These are phyloP conservation scores for Stigmatopora nigra DNA, from an alignment of 2,113 vertebrate species.

Conservation along the genomic window DNA sequence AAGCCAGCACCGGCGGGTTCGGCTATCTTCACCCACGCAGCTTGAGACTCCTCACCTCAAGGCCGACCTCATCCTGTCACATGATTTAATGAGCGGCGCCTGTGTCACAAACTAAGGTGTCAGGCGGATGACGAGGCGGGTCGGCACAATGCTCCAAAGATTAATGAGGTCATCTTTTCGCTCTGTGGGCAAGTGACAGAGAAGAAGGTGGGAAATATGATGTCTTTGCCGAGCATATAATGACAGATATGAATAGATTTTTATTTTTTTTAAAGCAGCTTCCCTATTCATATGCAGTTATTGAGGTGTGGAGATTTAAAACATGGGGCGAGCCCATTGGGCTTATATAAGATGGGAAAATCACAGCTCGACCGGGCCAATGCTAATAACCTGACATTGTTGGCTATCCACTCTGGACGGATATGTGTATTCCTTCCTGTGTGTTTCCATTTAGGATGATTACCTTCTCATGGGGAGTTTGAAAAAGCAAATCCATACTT, in stretches of 20 bases:
- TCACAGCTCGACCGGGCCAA: conserved; percentile 19
- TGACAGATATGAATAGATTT: conserved; percentile 37
- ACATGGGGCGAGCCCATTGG: conserved; percentile 10
- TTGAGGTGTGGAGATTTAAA: conserved; percentile 12
- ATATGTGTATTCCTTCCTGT: conserved; percentile 34
- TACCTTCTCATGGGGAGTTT: conserved; percentile 47
- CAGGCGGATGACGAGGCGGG: conserved; percentile 41
- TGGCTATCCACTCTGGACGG: conserved; percentile 16
- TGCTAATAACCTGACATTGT: conserved; percentile 39
- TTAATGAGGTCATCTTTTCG: conserved; percentile 62
- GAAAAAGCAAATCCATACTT: conserved; percentile 58
- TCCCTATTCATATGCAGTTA: conserved; percentile 24
- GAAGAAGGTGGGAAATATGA: conserved; percentile 31
- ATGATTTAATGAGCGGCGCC: conserved; percentile 60
- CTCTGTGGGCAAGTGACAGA: conserved; percentile 8
- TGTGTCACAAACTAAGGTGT: conserved; percentile 55
- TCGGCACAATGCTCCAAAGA: conserved; percentile 54
- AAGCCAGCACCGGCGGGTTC: conserved; percentile 22
- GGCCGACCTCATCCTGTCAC: conserved; percentile 65
- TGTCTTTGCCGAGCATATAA: conserved; percentile 35
- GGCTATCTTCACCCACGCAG: conserved; percentile 53
- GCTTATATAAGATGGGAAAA: conserved; percentile 31
- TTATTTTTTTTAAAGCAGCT: conserved; percentile 24
- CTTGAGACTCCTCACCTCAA: conserved; percentile 49
- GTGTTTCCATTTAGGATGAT: conserved; percentile 48